Evolutionary conservation across 2,113 vertebrate genomes (phyloP).

Genomic region (Coryphaenoides rupestris): DNA sequence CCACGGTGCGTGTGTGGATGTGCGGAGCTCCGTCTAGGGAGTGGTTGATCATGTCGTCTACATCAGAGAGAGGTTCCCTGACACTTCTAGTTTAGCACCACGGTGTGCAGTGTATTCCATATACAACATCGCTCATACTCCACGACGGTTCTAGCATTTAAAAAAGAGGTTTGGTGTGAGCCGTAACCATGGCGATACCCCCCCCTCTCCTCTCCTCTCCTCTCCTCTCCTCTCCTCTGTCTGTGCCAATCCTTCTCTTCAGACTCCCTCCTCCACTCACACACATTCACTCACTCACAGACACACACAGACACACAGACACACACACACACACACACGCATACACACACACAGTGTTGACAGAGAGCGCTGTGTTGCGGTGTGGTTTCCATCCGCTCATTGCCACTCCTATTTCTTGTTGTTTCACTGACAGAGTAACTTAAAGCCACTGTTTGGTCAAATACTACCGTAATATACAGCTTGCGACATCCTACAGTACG

Average conservation of each 20-base stretch:
- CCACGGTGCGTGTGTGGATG: too few relatives aligned
- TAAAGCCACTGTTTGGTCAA: slow-evolving; percentile 28
- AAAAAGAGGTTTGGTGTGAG: not conserved
- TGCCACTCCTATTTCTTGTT: slow-evolving; percentile 5
- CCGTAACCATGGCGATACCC: too few relatives aligned
- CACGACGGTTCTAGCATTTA: too few relatives aligned
- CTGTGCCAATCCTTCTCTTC: slow-evolving; percentile 9
- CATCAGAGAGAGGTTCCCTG: too few relatives aligned
- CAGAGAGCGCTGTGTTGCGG: slow-evolving; percentile 9
- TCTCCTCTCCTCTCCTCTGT: slow-evolving; percentile 25
- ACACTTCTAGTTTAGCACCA: too few relatives aligned
- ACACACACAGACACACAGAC: slow-evolving; percentile 20
- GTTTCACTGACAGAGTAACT: slow-evolving; percentile 8
- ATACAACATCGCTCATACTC: too few relatives aligned
- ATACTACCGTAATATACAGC: not conserved
- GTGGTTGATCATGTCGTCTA: too few relatives aligned
- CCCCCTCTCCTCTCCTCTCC: not conserved
- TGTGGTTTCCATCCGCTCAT: slow-evolving; percentile 25
- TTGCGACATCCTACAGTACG: too few relatives aligned
- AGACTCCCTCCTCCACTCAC: slow-evolving; percentile 5
- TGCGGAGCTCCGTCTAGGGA: too few relatives aligned
- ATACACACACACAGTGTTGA: slow-evolving; percentile 24
- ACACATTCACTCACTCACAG: slow-evolving; percentile 19
- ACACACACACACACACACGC: slow-evolving; percentile 16
- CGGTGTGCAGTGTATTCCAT: too few relatives aligned